These are phyloP conservation scores for Ciconia maguari DNA, from an alignment of 2,113 vertebrate genomes.

Conservation along the genomic window DNA sequence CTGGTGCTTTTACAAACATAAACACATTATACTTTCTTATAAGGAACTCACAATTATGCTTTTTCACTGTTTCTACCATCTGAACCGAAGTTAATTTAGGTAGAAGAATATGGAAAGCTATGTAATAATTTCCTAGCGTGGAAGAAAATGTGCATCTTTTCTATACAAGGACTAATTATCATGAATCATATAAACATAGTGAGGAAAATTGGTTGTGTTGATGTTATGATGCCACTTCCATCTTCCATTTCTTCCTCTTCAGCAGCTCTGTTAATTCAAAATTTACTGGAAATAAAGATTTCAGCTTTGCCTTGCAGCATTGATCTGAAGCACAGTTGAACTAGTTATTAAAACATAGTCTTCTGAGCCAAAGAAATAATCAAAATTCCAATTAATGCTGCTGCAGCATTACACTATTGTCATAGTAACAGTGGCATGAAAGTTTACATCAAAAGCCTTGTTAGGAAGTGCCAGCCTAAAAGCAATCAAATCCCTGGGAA, in stretches of 20 bases:
- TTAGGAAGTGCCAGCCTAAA: slow-evolving; percentile 47
- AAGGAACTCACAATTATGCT: background rate
- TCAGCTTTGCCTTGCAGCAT: slow-evolving; percentile 25
- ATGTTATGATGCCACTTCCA: background rate
- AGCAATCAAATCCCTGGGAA: slow-evolving; percentile 59
- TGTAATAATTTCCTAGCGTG: background rate
- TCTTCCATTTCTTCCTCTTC: background rate
- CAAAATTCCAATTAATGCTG: slow-evolving; percentile 59
- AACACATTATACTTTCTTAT: background rate
- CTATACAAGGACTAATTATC: background rate
- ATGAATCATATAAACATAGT: background rate
- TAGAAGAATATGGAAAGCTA: background rate
- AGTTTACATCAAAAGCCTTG: slow-evolving; percentile 65
- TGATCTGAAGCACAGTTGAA: slow-evolving; percentile 34
- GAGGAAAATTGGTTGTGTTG: background rate
- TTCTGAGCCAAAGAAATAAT: slow-evolving; percentile 52
- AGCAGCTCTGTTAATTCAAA: background rate
- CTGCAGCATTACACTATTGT: slow-evolving; percentile 38
- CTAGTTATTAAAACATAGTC: slow-evolving; percentile 60
- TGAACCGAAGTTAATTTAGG: background rate
- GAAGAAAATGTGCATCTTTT: background rate
- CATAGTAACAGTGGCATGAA: slow-evolving; percentile 62
- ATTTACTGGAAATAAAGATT: slow-evolving; percentile 12
- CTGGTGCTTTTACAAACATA: background rate
- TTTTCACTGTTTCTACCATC: background rate